phyloP scores from a whole-genome alignment of 2,888 invertebrate genomes.

The Gortyna flavago region DNA sequence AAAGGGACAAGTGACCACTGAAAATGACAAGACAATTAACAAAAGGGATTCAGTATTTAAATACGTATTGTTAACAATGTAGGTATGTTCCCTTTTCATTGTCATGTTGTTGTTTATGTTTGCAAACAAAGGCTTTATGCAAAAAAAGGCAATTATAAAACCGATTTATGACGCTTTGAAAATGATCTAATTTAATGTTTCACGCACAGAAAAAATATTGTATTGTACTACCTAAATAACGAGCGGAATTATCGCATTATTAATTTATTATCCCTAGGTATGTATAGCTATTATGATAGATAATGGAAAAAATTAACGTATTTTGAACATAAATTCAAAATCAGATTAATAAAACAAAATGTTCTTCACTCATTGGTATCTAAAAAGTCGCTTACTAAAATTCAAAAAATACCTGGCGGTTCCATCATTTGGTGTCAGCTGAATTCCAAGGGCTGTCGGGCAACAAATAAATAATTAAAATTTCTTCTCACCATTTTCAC shows the following conservation, averaged over 20 bases:
- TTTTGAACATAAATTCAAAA: background rate
- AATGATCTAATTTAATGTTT: background rate
- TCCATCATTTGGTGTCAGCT: slow-evolving; percentile 7
- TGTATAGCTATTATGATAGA: slow-evolving; percentile 4
- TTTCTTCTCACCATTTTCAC: slow-evolving; percentile 62
- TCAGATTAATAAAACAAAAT: background rate
- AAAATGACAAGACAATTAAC: background rate
- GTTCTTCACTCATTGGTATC: background rate
- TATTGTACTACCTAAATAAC: background rate
- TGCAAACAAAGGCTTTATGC: slow-evolving; percentile 15
- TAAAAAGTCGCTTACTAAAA: background rate
- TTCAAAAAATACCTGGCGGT: slow-evolving; percentile 31
- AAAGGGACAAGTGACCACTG: background rate
- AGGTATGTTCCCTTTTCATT: slow-evolving; percentile 9
- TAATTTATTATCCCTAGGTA: slow-evolving; percentile 6
- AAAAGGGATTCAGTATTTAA: background rate
- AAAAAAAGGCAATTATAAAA: background rate
- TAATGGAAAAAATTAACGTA: background rate
- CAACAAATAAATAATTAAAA: slow-evolving; percentile 41
- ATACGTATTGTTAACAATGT: background rate
- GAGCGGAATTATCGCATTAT: slow-evolving; percentile 6
- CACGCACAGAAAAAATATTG: background rate
- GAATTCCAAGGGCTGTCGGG: slow-evolving; percentile 40
- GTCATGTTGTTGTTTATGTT: slow-evolving; percentile 37
- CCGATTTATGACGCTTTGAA: background rate